phyloP scores from a whole-genome alignment of 2,113 vertebrate species.

The Entelurus aequoreus region DNA sequence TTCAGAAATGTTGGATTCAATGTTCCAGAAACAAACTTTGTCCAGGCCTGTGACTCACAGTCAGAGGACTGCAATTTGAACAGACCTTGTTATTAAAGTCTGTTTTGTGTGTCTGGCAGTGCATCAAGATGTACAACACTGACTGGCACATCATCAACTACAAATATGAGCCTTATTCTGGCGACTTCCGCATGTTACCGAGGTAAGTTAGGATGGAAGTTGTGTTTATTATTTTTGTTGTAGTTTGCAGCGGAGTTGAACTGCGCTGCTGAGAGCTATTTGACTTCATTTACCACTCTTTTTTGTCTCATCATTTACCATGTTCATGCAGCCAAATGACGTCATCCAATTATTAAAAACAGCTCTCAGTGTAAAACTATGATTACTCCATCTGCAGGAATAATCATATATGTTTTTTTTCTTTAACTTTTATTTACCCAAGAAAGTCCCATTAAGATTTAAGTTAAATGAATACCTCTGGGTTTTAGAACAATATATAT shows the following conservation, averaged over 20 bases:
- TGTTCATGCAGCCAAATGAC: no score
- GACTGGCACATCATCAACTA: constrained; percentile 93
- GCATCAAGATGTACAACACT: constrained; percentile 94
- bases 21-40: neutral
- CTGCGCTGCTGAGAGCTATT: neutral
- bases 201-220: constrained; percentile 72
- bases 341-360: no score
- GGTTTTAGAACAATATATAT: no score
- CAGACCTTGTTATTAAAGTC: neutral
- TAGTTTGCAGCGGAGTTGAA: neutral
- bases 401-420: no score
- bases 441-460: no score
- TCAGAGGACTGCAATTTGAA: constrained; percentile 1
- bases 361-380: no score
- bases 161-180: constrained; percentile 95
- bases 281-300: neutral
- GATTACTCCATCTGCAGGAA: no score
- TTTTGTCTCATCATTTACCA: no score
- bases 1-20: neutral
- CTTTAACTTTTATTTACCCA: no score
- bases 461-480: no score
- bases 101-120: constrained; percentile 72
- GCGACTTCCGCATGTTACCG: constrained; percentile 92
- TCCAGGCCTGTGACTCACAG: constrained; percentile 1
- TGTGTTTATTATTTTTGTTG: neutral